Evolutionary conservation across 2,888 invertebrate genomes (phyloP), one percentile per base, ranked within the genome.

Genomic region (Helobdella robusta): DNA sequence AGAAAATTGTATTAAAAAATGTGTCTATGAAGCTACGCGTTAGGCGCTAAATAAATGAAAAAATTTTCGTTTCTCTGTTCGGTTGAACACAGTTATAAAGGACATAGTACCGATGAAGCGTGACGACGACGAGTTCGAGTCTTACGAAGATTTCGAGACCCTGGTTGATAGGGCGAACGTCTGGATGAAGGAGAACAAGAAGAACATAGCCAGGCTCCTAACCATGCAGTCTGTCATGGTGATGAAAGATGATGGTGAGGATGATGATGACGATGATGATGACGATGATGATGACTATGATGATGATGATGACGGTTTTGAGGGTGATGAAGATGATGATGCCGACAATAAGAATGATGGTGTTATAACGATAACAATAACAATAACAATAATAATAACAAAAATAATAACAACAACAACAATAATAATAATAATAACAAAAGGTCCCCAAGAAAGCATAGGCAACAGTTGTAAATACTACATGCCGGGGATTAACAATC

Each of bases 191-290:
- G 70, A 70, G 28, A 65, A 71, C 36, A 35, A 62, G 2, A 67
- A 66, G 32, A 59, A 69, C 23, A 15, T 50, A 8, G 59, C 69
- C 54, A 69, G 67, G 34, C 67, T 69, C 65, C 59, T 71, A 15
- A 25, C 56, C 28, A 56, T 56, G 63, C 69, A 69, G 66, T 69
- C 69, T 8, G 59, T 71, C 58, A 70, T 71, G 70, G 68, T 70
- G 11, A 67, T 66, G 50, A 66, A 66, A 36, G 65, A 68, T 44
- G 64, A 68, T n/a, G 71, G 71, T 71, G 30, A 30, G 4, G 28
- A 8, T 28, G 56, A 56, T 25, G 32, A 56, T 25, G 18, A 30
- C 6, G 28, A 30, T 6, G 28, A 25, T 20, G 5, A 15, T 18
- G 30, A 6, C 28, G 56, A 56, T 56, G 11, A 56, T 6, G 32